Percentiles rank a stretch among this genome's conserved stretches.
Conservation (phyloP, 2,797 vertebrate species). For the Sarcoramphus papa region DNA sequence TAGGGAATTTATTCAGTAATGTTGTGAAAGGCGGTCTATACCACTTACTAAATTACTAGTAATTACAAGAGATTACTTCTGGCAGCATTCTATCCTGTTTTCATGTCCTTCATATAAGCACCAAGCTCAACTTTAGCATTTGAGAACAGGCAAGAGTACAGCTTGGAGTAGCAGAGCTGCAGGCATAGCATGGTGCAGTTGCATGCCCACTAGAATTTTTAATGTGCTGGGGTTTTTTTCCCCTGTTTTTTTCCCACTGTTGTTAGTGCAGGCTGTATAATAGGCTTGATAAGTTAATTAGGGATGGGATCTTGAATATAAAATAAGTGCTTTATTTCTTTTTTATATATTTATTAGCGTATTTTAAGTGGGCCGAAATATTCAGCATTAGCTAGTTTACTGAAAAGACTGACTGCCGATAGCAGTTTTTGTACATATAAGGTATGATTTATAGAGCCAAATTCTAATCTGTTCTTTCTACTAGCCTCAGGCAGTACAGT, state of each 20-base stretch:
- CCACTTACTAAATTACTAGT: neutral
- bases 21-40: neutral
- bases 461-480: neutral
- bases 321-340: neutral
- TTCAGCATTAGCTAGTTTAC: neutral
- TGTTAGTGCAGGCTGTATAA: neutral
- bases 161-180: neutral
- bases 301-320: neutral
- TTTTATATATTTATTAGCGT: neutral
- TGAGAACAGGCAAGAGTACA: neutral
- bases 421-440: neutral
- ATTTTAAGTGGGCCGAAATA: neutral
- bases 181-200: neutral
- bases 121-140: neutral
- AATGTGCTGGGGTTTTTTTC: neutral
- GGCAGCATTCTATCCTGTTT: neutral
- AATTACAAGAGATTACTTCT: neutral
- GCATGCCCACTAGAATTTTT: slow-evolving; percentile 29
- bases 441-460: neutral
- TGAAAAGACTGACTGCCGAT: neutral
- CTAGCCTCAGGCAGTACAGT: neutral
- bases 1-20: neutral
- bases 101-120: neutral
- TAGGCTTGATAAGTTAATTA: slow-evolving; percentile 18
- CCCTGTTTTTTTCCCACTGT: neutral